Evolutionary conservation across 1,140 invertebrate genomes (phyloP), one percentile per base, ranked within the genome.

Genomic region (Riptortus pedestris): DNA sequence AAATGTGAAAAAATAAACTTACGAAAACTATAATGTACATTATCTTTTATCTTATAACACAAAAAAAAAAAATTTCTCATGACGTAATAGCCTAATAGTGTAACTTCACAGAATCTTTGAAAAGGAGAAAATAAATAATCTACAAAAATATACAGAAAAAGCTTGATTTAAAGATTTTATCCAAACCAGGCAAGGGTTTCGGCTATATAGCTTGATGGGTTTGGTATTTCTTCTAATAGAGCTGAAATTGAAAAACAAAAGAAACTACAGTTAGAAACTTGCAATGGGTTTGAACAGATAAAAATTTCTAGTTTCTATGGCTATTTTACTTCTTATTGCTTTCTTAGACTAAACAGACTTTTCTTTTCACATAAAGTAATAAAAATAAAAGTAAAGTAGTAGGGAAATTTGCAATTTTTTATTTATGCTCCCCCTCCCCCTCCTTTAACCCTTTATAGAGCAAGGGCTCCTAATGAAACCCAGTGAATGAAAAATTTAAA

Each of bases 211-310:
- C 76, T 77, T 64, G 79, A 77, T 43, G 83, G 80, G 70, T 79
- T 78, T 24, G 77, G 71, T 67, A 85, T 79, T 66, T 83, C 82
- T 69, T 79, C 80, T 67, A 85, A 72, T 64, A 86, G 73, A 72
- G 80, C 84, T 86, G 73, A 55, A 80, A 79, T 66, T 67, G 69
- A 69, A 68, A 69, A 63, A 66, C 67, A 70, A 68, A 68, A 69
- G 57, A 66, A 47, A 38, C 38, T 51, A n/a, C 16, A 55, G 28
- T 60, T 12, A 62, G 38, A 59, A 31, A 45, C 57, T 48, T 64
- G 60, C 45, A 43, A 62, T 29, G 22, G 24, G 14, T 57, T 51
- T 51, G n/a, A 9, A 38, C 7, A 38, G 16, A 9, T 9, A 38
- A 38, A 38, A 38, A 38, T 38, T 9, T 38, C 7, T 38, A 38